phyloP scores from a whole-genome alignment of 30 jellyfish, hydroid and myxozoan species.

The Aurelia aurita region DNA sequence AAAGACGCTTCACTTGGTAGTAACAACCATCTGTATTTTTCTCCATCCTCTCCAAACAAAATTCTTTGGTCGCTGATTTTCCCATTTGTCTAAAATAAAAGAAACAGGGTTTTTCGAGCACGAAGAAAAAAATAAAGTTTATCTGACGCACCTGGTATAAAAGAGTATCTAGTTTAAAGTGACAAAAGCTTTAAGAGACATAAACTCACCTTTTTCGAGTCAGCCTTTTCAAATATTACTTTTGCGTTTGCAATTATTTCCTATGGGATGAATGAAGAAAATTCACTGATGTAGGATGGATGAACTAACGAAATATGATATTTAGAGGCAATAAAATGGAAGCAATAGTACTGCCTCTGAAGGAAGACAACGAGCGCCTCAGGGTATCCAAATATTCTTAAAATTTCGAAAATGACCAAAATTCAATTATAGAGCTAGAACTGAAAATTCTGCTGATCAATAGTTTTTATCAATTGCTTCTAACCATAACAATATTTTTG shows the following conservation, averaged over 20 bases:
- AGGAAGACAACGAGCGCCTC: too few species aligned
- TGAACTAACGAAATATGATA: too few species aligned
- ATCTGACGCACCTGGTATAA: background rate
- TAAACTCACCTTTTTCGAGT: constrained; percentile 36
- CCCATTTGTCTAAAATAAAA: constrained; percentile 36
- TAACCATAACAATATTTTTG: too few species aligned
- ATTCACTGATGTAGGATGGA: too few species aligned
- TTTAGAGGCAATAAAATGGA: too few species aligned
- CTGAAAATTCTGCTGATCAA: too few species aligned
- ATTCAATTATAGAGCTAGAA: too few species aligned
- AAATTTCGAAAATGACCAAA: too few species aligned
- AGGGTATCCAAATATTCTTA: too few species aligned
- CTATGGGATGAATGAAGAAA: background rate
- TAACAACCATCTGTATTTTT: constrained; percentile 82
- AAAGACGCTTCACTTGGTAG: constrained; percentile 86
- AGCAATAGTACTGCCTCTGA: too few species aligned
- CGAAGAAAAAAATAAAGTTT: background rate
- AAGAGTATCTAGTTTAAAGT: too few species aligned
- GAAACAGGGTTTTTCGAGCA: background rate
- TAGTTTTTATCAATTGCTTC: too few species aligned
- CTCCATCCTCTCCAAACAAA: constrained; percentile 83
- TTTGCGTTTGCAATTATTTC: constrained; percentile 53
- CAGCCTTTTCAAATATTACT: constrained; percentile 23
- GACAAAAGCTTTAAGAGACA: background rate
- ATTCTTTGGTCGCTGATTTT: constrained; percentile 76